Percentiles rank a stretch among this genome's conserved stretches.
Evolutionary conservation across 2,888 invertebrate species (phyloP).

Genomic region (Carcina quercana): DNA sequence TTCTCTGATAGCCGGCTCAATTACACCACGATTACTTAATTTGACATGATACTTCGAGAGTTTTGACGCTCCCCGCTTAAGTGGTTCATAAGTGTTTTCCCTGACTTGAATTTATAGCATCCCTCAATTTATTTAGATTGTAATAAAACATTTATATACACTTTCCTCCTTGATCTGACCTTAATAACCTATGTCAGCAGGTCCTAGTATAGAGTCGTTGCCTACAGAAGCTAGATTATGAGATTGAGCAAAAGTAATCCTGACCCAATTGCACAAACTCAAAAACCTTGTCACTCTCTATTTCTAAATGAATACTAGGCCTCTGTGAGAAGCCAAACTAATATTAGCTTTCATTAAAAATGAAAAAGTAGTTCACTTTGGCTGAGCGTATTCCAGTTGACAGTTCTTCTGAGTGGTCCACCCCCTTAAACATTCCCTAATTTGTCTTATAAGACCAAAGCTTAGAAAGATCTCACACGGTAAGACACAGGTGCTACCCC

Average conservation of each 20-base stretch:
- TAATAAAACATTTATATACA: neutral
- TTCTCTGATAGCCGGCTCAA: constrained; percentile 59
- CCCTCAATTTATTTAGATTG: neutral
- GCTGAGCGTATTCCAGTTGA: too few relatives aligned
- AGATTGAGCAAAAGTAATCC: too few relatives aligned
- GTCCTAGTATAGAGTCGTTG: neutral
- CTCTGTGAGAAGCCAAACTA: too few relatives aligned
- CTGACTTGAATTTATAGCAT: neutral
- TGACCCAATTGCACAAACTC: too few relatives aligned
- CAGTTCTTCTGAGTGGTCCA: too few relatives aligned
- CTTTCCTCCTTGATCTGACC: neutral
- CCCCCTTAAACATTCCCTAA: too few relatives aligned
- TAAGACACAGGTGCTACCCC: neutral
- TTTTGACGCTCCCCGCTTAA: constrained; percentile 30
- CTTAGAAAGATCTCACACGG: neutral
- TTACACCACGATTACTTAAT: constrained; percentile 66
- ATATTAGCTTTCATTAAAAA: too few relatives aligned
- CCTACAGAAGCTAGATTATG: too few relatives aligned
- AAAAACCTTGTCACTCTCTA: too few relatives aligned
- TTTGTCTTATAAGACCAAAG: neutral
- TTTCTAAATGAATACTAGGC: too few relatives aligned
- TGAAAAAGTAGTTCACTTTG: too few relatives aligned
- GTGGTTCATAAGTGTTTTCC: constrained; percentile 14
- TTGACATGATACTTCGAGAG: constrained; percentile 57
- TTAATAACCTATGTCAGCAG: neutral